Conservation (phyloP, 2,797 vertebrate species). For the Pelochelys cantorii region DNA sequence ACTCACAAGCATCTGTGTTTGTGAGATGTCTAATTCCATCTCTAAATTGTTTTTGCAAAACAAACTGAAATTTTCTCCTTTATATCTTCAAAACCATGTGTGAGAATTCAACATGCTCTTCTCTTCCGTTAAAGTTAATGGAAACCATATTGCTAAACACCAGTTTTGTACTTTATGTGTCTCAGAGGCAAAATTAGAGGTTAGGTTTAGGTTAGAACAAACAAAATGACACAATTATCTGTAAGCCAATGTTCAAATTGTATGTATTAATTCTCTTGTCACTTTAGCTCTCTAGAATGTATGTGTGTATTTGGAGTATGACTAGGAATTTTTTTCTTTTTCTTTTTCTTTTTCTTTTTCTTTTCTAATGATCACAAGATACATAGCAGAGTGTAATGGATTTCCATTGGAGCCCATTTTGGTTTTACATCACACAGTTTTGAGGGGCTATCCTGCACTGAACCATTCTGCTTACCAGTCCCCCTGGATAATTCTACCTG, state of each 20-base stretch:
- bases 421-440: neutral
- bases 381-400: no score
- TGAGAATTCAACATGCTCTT: neutral
- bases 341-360: no score
- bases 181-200: slow-evolving; percentile 22
- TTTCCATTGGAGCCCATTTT: neutral
- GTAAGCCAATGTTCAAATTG: neutral
- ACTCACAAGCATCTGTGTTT: neutral
- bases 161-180: slow-evolving; percentile 7
- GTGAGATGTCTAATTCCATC: neutral
- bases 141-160: neutral
- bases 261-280: neutral
- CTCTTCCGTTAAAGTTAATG: neutral
- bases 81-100: neutral
- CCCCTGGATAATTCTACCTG: neutral
- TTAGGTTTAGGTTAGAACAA: neutral
- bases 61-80: neutral
- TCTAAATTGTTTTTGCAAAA: accelerated
- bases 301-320: neutral
- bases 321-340: no score
- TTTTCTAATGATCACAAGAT: no score
- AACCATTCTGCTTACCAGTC: neutral
- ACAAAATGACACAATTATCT: neutral
- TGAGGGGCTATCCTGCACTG: neutral
- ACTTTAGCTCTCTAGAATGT: neutral